Evolutionary conservation across 2,113 vertebrate species (phyloP).

Genomic region (Euleptes europaea): DNA sequence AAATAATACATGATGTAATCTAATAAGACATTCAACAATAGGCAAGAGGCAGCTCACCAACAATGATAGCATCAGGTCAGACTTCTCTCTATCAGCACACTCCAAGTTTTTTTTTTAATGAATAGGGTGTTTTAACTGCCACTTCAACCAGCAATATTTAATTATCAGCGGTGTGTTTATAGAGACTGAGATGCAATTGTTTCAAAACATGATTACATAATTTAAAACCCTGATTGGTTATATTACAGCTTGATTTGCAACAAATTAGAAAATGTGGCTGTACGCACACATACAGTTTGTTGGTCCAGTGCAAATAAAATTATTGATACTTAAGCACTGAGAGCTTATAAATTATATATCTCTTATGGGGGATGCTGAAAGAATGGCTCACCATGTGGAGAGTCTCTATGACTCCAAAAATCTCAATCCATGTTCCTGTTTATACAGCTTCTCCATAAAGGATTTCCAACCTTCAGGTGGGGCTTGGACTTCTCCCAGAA

Average conservation of each 20-base stretch:
- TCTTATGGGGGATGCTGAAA: neutral
- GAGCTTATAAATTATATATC: neutral
- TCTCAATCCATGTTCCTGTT: neutral
- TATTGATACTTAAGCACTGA: neutral
- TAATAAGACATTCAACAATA: constrained; percentile 20
- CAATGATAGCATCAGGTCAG: constrained; percentile 29
- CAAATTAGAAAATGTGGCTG: constrained; percentile 5
- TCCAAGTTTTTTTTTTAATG: constrained; percentile 28
- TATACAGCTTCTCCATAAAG: neutral
- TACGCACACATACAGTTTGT: neutral
- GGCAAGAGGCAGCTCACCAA: constrained; percentile 38
- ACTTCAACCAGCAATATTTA: neutral
- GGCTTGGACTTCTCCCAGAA: too few relatives aligned
- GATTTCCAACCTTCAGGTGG: too few relatives aligned
- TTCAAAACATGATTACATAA: neutral
- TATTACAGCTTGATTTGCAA: constrained; percentile 14
- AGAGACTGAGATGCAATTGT: neutral
- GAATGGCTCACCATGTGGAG: neutral
- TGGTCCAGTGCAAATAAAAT: too few relatives aligned
- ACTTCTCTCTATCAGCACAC: neutral
- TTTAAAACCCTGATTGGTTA: constrained; percentile 1
- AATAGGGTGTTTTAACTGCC: neutral
- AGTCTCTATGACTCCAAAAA: neutral
- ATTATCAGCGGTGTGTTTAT: neutral
- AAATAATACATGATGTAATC: constrained; percentile 52